phyloP scores from a whole-genome alignment of 2,113 vertebrate genomes.

The Caretta caretta region DNA sequence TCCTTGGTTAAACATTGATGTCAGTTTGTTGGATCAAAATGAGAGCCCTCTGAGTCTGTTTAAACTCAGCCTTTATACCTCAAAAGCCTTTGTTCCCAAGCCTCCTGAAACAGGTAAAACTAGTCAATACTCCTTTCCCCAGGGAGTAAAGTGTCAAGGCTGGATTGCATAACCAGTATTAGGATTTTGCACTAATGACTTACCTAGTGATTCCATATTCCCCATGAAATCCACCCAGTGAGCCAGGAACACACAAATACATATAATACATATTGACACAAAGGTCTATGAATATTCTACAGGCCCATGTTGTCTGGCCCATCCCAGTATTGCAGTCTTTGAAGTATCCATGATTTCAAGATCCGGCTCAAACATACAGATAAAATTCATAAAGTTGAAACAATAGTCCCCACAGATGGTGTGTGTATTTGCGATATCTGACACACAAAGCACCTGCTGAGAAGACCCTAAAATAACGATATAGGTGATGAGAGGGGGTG shows the following conservation, averaged over 20 bases:
- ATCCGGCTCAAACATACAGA: not conserved
- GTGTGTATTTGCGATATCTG: not conserved
- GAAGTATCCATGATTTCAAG: not conserved
- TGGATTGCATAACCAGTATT: not conserved
- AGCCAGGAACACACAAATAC: not conserved
- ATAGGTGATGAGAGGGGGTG: not conserved
- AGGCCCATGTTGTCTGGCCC: not conserved
- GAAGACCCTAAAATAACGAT: not conserved
- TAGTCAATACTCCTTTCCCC: not conserved
- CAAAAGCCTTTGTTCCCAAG: not conserved
- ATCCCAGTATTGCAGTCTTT: not conserved
- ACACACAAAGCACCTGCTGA: not conserved
- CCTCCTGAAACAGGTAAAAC: not conserved
- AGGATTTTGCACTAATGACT: not conserved
- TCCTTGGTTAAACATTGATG: not conserved
- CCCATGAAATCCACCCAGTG: not conserved
- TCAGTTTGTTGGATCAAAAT: not conserved
- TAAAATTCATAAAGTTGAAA: not conserved
- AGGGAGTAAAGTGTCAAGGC: not conserved
- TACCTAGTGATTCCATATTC: not conserved
- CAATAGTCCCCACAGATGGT: not conserved
- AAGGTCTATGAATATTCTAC: not conserved
- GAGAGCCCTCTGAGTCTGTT: not conserved
- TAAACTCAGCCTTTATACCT: not conserved
- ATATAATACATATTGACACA: not conserved